Percentiles rank a stretch among this genome's conserved stretches.
Evolutionary conservation across 2,797 vertebrate genomes (phyloP).

Genomic region (Nasua narica): DNA sequence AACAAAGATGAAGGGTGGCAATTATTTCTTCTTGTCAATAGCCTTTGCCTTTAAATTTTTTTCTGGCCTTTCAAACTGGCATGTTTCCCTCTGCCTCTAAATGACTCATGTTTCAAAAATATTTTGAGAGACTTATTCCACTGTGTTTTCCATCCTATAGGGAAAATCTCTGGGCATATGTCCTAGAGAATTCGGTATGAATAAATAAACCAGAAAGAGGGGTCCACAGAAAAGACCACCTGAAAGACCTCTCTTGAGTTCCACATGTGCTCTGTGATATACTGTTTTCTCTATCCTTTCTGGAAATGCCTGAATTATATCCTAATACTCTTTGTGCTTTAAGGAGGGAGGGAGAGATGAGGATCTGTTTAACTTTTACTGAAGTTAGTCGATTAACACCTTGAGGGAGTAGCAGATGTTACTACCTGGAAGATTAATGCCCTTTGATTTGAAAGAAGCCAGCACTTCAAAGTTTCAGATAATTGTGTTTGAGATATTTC

Average conservation of each 20-base stretch:
- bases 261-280: background rate
- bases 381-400: slow-evolving; percentile 19
- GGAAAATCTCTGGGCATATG: background rate
- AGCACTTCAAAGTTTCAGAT: slow-evolving; percentile 41
- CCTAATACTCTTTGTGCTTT: background rate
- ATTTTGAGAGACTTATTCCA: background rate
- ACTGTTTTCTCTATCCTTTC: background rate
- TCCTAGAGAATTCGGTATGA: background rate
- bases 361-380: background rate
- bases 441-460: slow-evolving; percentile 58
- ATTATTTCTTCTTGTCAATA: background rate
- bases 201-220: background rate
- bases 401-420: slow-evolving; percentile 57
- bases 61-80: background rate
- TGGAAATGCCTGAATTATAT: background rate
- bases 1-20: background rate
- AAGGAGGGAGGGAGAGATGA: background rate
- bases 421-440: background rate
- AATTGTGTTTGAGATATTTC: slow-evolving; percentile 68
- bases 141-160: background rate
- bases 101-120: slow-evolving; percentile 28
- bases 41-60: background rate
- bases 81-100: background rate
- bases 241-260: background rate
- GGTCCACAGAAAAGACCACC: background rate